Evolutionary conservation across 2,888 invertebrate genomes (phyloP).

Genomic region (Mycogona germanica): DNA sequence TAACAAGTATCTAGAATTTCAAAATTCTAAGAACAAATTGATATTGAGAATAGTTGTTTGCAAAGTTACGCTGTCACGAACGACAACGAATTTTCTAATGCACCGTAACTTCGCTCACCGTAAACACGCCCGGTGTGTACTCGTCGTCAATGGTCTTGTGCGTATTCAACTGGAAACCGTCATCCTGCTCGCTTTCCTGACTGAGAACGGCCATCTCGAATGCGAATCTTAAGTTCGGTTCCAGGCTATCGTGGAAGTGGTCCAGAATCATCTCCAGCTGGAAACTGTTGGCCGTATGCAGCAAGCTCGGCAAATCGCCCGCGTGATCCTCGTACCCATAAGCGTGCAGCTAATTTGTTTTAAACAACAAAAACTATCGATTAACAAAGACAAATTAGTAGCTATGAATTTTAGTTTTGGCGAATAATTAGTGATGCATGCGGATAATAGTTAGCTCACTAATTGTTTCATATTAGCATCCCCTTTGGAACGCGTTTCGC

Average conservation of each 20-base stretch:
- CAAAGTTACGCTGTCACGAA: no score
- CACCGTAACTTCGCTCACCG: conserved; percentile 37
- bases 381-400: not conserved
- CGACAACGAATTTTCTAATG: conserved; percentile 20
- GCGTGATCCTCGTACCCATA: conserved; percentile 40
- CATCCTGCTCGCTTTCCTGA: conserved; percentile 33
- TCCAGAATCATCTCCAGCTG: conserved; percentile 49
- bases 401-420: no score
- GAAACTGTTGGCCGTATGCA: conserved; percentile 52
- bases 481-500: no score
- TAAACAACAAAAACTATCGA: conserved; percentile 35
- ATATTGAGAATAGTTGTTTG: no score
- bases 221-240: conserved; percentile 43
- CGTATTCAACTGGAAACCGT: conserved; percentile 37
- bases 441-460: not conserved
- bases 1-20: no score
- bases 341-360: conserved; percentile 47
- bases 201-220: conserved; percentile 44
- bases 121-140: conserved; percentile 59
- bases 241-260: conserved; percentile 36
- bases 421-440: no score
- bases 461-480: not conserved
- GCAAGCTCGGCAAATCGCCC: conserved; percentile 45
- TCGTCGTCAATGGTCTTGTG: conserved; percentile 55
- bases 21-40: no score